Conservation (phyloP, 2,888 invertebrate species). For the Laspeyria flexula region DNA sequence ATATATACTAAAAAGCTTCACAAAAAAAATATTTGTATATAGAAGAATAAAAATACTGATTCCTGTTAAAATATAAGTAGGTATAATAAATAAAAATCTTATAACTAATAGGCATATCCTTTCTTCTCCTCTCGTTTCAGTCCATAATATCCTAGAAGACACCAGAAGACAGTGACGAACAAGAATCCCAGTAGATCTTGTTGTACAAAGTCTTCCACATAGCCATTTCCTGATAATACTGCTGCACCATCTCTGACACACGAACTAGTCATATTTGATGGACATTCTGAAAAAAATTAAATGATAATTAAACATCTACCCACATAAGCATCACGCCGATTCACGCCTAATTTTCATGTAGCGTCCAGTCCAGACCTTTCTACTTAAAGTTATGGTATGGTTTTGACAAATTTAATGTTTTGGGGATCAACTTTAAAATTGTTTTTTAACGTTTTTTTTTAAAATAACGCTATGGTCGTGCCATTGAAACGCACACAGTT, state of each 20-base stretch:
- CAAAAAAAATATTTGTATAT: background rate
- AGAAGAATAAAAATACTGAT: background rate
- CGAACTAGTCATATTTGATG: conserved; percentile 57
- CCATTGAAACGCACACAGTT: too few species aligned
- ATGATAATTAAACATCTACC: background rate
- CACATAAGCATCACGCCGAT: too few species aligned
- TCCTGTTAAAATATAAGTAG: background rate
- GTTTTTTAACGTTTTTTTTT: too few species aligned
- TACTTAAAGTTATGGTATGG: too few species aligned
- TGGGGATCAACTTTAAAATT: too few species aligned
- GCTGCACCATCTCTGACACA: conserved; percentile 67
- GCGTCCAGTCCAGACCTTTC: too few species aligned
- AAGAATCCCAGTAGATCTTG: conserved; percentile 67
- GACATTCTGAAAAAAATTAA: conserved; percentile 64
- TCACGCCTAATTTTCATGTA: too few species aligned
- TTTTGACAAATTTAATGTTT: too few species aligned
- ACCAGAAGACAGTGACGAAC: conserved; percentile 64
- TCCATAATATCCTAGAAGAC: conserved; percentile 67
- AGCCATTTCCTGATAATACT: conserved; percentile 70
- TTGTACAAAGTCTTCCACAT: conserved; percentile 61
- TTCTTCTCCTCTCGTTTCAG: conserved; percentile 73
- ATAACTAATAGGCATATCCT: conserved; percentile 70
- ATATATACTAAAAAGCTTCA: too few species aligned
- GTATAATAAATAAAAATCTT: background rate
- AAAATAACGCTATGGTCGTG: too few species aligned